Evolutionary conservation across 2,797 vertebrate genomes (phyloP).

Genomic region (Megaceryle alcyon): DNA sequence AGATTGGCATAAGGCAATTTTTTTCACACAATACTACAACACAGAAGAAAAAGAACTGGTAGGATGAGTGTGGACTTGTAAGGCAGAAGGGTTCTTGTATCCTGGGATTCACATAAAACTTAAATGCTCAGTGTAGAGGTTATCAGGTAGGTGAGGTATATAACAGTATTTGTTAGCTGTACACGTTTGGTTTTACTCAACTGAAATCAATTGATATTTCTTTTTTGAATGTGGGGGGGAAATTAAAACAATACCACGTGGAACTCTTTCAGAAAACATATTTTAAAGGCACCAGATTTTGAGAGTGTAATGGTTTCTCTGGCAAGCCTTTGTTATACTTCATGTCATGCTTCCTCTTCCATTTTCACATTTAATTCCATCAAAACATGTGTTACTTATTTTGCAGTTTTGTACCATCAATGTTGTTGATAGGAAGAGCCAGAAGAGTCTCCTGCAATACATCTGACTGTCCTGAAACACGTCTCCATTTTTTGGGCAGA

Average conservation of each 20-base stretch:
- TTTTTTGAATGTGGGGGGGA: background rate
- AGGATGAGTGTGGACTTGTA: background rate
- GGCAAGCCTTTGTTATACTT: slow-evolving; percentile 6
- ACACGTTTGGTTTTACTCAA: background rate
- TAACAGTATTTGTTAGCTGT: background rate
- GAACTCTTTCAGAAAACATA: background rate
- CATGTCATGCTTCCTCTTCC: background rate
- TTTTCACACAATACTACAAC: background rate
- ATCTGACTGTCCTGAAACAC: background rate
- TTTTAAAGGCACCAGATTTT: slow-evolving; percentile 23
- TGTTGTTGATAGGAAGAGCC: background rate
- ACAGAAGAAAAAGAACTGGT: background rate
- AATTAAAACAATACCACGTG: background rate
- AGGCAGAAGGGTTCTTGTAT: background rate
- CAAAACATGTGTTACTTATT: slow-evolving; percentile 18
- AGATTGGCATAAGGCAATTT: background rate
- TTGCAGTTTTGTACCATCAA: background rate
- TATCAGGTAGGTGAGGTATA: background rate
- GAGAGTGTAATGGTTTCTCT: slow-evolving; percentile 2
- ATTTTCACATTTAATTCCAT: background rate
- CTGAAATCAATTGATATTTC: background rate
- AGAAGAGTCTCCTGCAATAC: background rate
- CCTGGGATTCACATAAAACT: background rate
- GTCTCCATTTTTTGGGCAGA: background rate
- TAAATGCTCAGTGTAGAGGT: background rate